Conservation (phyloP, 2,113 vertebrate species). For the Eptesicus fuscus region DNA sequence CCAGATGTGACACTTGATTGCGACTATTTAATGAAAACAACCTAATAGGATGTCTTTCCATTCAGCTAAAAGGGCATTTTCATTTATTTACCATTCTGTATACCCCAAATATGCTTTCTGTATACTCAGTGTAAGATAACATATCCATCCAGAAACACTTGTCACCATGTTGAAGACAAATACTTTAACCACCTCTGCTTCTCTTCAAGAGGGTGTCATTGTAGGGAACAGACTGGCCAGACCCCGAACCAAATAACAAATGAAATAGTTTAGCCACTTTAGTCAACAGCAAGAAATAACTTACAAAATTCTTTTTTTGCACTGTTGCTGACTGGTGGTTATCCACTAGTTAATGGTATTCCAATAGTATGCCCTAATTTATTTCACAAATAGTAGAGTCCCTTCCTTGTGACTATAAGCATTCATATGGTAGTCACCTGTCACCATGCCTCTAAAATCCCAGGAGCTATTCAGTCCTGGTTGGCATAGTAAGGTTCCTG, state of each 20-base stretch:
- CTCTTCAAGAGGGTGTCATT: not conserved
- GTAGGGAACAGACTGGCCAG: not conserved
- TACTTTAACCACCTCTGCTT: not conserved
- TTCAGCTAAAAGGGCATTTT: conserved; percentile 5
- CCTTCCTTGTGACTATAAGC: not conserved
- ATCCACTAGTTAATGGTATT: not conserved
- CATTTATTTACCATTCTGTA: not conserved
- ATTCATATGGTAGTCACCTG: not conserved
- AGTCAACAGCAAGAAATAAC: not conserved
- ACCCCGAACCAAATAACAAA: not conserved
- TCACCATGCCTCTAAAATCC: not conserved
- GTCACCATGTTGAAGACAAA: not conserved
- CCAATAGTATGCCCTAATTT: not conserved
- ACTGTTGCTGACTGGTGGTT: not conserved
- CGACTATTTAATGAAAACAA: not conserved
- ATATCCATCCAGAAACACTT: not conserved
- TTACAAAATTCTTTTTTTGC: not conserved
- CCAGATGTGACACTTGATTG: not conserved
- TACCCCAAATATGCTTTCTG: not conserved
- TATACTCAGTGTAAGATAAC: not conserved
- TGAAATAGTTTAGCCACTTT: not conserved
- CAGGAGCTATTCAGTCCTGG: not conserved
- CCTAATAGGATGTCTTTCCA: not conserved
- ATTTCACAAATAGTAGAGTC: not conserved
- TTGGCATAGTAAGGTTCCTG: not conserved